Evolutionary conservation across 1,140 invertebrate genomes (phyloP), one percentile per base, ranked within the genome.

Genomic region (Oreohelix idahoensis): DNA sequence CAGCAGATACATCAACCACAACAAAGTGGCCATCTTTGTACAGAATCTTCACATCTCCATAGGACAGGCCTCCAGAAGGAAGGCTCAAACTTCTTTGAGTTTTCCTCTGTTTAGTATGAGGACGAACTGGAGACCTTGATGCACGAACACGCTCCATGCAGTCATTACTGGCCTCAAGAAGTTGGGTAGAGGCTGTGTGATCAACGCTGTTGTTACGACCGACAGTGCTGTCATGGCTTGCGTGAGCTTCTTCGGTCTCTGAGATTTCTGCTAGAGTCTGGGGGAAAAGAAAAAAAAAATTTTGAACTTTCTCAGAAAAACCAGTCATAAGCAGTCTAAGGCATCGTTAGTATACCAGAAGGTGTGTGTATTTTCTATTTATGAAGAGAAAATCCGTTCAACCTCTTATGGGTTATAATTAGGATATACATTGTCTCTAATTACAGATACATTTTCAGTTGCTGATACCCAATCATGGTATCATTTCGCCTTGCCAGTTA

Each of bases 21-120:
- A 88, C 87, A 83, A 89, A 89, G 36, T 88, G 87, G 1, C 88
- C 88, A 81, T 89, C 85, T 36, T 81, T 83, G 75, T 89, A 89
- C 2, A 84, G 63, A 74, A 89, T 88, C 74, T 86, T 86, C 29
- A 85, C 84, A 49, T 84, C 85, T 23, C 84, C 79, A 66, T 87
- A 86, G 1, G 86, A 87, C 49, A 89, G 79, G 20, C 84, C 77
- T 36, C 85, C 85, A 8, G 85, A 86, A 20, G 88, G 88, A 35
- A 89, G 87, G 75, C 88, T 89, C 32, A 88, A 74, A 58, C 87
- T 88, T n/a, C 88, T 79, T 23, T 58, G 32, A 15, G 82, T 35
- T 42, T 77, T 58, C 26, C 51, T 80, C 26, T 45, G 51, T 29
- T 53, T 58, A 39, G 26, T 23, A 4, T 51, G 63, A 15, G 71